Conservation (phyloP, 2,888 invertebrate species). For the Drosophila borealis region DNA sequence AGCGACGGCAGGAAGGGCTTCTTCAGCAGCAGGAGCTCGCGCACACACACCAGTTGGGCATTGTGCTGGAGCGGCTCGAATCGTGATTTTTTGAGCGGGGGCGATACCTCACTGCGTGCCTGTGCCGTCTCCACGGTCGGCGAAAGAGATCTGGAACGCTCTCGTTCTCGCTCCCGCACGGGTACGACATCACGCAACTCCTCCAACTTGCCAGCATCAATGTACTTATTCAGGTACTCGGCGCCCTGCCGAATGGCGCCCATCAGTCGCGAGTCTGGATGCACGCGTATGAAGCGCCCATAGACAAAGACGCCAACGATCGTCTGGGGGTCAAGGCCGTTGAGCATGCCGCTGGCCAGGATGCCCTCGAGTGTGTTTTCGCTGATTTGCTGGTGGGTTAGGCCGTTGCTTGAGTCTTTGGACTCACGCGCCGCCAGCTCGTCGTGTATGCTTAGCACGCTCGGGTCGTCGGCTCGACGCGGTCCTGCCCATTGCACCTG, state of each 20-base stretch:
- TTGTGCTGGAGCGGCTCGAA: slow-evolving; percentile 84
- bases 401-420: slow-evolving; percentile 86
- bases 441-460: slow-evolving; percentile 69
- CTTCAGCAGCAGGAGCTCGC: slow-evolving; percentile 78
- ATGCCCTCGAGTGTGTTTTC: slow-evolving; percentile 89
- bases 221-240: slow-evolving; percentile 90
- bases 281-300: slow-evolving; percentile 92
- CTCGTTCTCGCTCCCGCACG: slow-evolving; percentile 87
- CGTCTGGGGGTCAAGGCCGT: slow-evolving; percentile 91
- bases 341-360: slow-evolving; percentile 88
- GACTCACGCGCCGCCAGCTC: slow-evolving; percentile 85
- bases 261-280: slow-evolving; percentile 91
- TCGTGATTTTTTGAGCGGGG: slow-evolving; percentile 83
- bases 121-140: slow-evolving; percentile 70
- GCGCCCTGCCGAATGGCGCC: slow-evolving; percentile 92
- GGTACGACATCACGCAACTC: slow-evolving; percentile 92
- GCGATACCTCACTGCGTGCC: slow-evolving; percentile 67
- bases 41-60: slow-evolving; percentile 82
- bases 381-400: slow-evolving; percentile 88
- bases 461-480: slow-evolving; percentile 86
- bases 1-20: slow-evolving; percentile 82
- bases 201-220: slow-evolving; percentile 92
- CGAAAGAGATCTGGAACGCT: slow-evolving; percentile 82
- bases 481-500: slow-evolving; percentile 98
- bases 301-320: slow-evolving; percentile 93